phyloP scores from a whole-genome alignment of 2,888 invertebrate genomes.

The Oscheius sp. region DNA sequence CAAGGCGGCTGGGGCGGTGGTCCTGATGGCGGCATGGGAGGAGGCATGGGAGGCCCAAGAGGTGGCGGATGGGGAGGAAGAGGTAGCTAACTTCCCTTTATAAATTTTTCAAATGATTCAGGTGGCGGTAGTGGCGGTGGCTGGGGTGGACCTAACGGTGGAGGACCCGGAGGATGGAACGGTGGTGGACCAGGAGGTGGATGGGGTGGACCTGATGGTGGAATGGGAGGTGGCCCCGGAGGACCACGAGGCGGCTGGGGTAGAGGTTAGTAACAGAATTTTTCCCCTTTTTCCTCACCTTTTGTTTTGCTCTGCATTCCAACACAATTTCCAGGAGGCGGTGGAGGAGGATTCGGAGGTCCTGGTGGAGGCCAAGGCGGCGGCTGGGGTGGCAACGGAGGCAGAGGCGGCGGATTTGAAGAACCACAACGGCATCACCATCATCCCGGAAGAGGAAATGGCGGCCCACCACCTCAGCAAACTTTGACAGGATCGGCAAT shows the following conservation, averaged over 20 bases:
- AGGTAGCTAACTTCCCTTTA: neutral
- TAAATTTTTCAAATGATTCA: no score
- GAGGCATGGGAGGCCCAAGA: conserved; percentile 8
- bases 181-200: conserved; percentile 28
- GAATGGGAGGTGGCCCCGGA: neutral
- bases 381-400: neutral
- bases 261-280: no score
- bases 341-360: neutral
- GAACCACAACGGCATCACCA: conserved; percentile 18
- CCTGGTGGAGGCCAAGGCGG: conserved; percentile 16
- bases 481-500: conserved; percentile 8
- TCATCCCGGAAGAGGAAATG: conserved; percentile 8
- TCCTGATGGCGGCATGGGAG: neutral
- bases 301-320: no score
- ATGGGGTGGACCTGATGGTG: neutral
- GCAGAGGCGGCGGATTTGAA: conserved; percentile 9
- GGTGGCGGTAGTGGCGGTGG: conserved; percentile 12
- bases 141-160: conserved; percentile 2
- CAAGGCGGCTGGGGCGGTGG: conserved; percentile 20
- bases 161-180: neutral
- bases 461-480: neutral
- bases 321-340: no score
- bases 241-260: neutral
- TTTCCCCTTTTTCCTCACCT: no score
- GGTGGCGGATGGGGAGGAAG: neutral